These are phyloP conservation scores for Escarpia spicata DNA, from an alignment of 2,888 invertebrate genomes.

Conservation along the genomic window DNA sequence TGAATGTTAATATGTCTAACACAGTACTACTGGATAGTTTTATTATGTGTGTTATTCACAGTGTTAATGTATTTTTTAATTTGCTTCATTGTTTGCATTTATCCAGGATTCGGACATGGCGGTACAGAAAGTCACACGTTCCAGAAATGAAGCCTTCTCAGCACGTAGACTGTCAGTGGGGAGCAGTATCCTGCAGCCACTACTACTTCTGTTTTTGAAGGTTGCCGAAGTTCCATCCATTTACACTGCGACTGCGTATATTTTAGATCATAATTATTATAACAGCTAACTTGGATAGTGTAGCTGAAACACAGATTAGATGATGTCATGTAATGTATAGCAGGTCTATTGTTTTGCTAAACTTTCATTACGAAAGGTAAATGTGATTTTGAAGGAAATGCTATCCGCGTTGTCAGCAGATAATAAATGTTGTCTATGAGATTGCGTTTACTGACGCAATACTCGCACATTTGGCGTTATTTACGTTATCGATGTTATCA, in stretches of 20 bases:
- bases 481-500: neutral
- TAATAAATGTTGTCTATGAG: neutral
- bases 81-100: neutral
- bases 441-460: neutral
- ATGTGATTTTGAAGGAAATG: neutral
- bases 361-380: neutral
- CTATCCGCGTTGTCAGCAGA: neutral
- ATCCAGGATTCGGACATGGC: conserved; percentile 38
- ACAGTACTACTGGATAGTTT: too few relatives aligned
- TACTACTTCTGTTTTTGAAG: neutral
- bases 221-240: neutral
- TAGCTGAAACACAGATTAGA: neutral
- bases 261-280: neutral
- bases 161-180: neutral
- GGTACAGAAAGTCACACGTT: conserved; percentile 41
- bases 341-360: neutral
- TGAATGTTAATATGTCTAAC: neutral
- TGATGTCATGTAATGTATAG: neutral
- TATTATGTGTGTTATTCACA: too few relatives aligned
- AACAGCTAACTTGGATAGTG: neutral
- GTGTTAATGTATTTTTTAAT: too few relatives aligned
- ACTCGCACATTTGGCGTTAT: neutral
- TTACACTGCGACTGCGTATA: neutral
- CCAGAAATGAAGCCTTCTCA: conserved; percentile 19
- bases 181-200: neutral